Evolutionary conservation across 2,797 vertebrate species (phyloP).

Genomic region (Meda fulgida): DNA sequence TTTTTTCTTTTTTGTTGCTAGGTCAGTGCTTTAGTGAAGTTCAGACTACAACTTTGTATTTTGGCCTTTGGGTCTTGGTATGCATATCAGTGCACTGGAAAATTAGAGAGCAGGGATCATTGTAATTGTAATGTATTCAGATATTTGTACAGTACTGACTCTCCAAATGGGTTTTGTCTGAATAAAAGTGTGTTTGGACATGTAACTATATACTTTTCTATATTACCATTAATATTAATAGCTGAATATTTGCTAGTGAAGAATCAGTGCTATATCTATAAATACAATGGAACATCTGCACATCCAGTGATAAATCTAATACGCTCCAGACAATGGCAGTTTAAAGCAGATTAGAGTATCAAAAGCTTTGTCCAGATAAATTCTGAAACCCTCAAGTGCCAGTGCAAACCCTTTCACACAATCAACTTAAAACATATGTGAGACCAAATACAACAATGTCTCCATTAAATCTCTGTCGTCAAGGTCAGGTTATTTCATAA

Average conservation of each 20-base stretch:
- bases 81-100: not conserved
- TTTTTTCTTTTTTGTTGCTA: not conserved
- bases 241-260: constrained; percentile 9
- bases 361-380: constrained; percentile 34
- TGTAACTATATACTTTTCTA: not conserved
- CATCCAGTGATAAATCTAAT: constrained; percentile 33
- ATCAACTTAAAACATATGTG: constrained; percentile 38
- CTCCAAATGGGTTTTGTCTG: not conserved
- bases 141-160: not conserved
- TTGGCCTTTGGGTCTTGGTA: not conserved
- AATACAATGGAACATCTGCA: constrained; percentile 37
- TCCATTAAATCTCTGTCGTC: constrained; percentile 33
- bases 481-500: constrained; percentile 13
- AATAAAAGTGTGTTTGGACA: not conserved
- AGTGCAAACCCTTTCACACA: constrained; percentile 38
- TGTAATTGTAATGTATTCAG: not conserved
- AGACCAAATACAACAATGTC: constrained; percentile 14
- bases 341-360: constrained; percentile 40
- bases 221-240: not conserved
- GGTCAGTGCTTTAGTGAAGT: not conserved
- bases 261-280: constrained; percentile 2
- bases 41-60: not conserved
- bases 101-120: not conserved
- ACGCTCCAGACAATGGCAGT: constrained; percentile 33
- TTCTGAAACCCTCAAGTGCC: constrained; percentile 23